Evolutionary conservation across 2,113 vertebrate genomes (phyloP), one percentile per base, ranked within the genome.

Genomic region (Bambusicola thoracicus): DNA sequence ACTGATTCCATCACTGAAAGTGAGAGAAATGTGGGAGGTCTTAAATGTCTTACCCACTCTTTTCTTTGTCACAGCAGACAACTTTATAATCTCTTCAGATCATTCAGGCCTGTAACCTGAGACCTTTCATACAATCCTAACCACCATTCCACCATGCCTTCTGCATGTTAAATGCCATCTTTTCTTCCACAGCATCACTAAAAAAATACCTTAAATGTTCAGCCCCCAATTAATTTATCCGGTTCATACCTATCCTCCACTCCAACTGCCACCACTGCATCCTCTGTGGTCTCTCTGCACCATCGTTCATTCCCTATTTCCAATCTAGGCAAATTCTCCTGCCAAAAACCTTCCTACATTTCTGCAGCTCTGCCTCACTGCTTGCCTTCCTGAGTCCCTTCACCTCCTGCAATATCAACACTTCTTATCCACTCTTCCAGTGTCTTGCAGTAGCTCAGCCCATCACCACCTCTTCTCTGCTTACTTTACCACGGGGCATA

Each of bases 391-490:
- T 32, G 27, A 73, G 41, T 32, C 53, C 66, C 62, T 93, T 90
- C 32, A 79, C 58, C 84, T 89, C 81, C 67, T 79, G 77, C 21
- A 85, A 36, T 10, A 32, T 1, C 73, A 85, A 79, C 41, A 10
- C 43, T 10, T 62, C 58, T 17, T 82, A 41, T 21, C 43, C 51
- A 92, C 22, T 56, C 16, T 80, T 70, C 44, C 29, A 32, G 11
- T 6, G 19, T 65, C 86, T 55, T 69, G 44, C 44, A 87, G 41
- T 62, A 76, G 32, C 73, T 88, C 51, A 81, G 15, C 36, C 27
- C 81, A 90, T 38, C 70, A 62, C 48, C 92, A 92, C 43, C 74
- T 94, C 89, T 89, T 72, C 69, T 70, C 81, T 49, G 3, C 48
- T 65, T 73, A 32, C 58, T 27, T 63, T 30, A 24, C 24, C 3